Evolutionary conservation across 1,140 invertebrate genomes (phyloP).

Genomic region (Brachionus calyciflorus): DNA sequence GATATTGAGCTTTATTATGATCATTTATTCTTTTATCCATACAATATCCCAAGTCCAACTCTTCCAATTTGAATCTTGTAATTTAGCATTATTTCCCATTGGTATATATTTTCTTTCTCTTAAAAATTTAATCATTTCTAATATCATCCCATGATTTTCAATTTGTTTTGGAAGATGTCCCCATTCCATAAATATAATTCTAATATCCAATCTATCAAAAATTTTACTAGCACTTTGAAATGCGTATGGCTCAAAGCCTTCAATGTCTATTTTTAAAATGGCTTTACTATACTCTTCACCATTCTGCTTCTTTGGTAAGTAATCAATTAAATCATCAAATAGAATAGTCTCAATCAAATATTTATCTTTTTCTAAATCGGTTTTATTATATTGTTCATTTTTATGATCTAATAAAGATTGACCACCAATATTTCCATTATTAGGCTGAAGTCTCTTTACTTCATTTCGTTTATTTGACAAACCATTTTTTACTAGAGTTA

Average conservation of each 20-base stretch:
- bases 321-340: slow-evolving; percentile 21
- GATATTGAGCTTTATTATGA: too few relatives aligned
- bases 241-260: slow-evolving; percentile 15
- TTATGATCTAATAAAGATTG: not conserved
- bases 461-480: not conserved
- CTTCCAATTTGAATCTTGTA: too few relatives aligned
- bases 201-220: slow-evolving; percentile 19
- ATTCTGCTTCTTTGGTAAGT: not conserved
- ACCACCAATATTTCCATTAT: slow-evolving; percentile 9
- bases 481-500: not conserved
- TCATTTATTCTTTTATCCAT: too few relatives aligned
- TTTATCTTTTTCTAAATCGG: not conserved
- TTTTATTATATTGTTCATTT: not conserved
- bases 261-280: slow-evolving; percentile 25
- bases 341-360: slow-evolving; percentile 10
- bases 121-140: slow-evolving; percentile 30
- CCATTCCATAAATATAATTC: slow-evolving; percentile 36
- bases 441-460: not conserved
- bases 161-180: not conserved
- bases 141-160: not conserved
- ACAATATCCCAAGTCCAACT: too few relatives aligned
- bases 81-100: too few relatives aligned
- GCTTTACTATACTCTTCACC: not conserved
- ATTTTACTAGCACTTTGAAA: not conserved
- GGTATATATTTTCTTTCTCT: not conserved